These are phyloP conservation scores for Beris chalybata DNA, from an alignment of 2,888 invertebrate species.

Conservation along the genomic window DNA sequence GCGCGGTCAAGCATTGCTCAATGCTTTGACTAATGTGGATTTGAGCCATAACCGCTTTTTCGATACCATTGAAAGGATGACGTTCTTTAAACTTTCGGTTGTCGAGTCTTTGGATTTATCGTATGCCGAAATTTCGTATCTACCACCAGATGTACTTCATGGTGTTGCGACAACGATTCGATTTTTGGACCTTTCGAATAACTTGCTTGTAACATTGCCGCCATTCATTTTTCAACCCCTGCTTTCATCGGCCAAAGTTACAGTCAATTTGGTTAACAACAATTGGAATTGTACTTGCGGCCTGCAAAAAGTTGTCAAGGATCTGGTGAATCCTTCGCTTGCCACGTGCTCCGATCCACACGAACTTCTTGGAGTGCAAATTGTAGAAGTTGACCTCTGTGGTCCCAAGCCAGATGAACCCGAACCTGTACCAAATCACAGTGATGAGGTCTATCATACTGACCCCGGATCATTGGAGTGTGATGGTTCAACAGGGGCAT, in stretches of 20 bases:
- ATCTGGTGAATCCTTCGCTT: background rate
- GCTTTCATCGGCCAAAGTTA: background rate
- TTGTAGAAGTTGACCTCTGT: background rate
- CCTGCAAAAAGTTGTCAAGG: background rate
- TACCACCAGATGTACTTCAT: background rate
- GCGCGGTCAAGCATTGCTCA: background rate
- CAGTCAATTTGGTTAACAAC: background rate
- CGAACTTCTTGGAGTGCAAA: background rate
- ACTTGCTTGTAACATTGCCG: conserved; percentile 1
- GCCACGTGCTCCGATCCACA: conserved; percentile 1
- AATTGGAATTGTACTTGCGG: conserved; percentile 20
- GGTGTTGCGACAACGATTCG: background rate
- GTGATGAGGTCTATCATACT: background rate
- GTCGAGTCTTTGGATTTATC: background rate
- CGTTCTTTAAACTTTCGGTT: background rate
- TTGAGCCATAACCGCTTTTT: background rate
- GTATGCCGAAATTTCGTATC: background rate
- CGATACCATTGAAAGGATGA: background rate
- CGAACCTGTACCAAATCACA: background rate
- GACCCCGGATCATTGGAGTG: too few relatives aligned
- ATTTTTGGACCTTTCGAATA: background rate
- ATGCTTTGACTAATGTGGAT: background rate
- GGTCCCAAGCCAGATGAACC: background rate
- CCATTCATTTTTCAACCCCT: background rate
- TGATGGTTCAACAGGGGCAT: background rate